phyloP scores from a whole-genome alignment of 2,888 invertebrate species.

The Agonopterix heracliana region DNA sequence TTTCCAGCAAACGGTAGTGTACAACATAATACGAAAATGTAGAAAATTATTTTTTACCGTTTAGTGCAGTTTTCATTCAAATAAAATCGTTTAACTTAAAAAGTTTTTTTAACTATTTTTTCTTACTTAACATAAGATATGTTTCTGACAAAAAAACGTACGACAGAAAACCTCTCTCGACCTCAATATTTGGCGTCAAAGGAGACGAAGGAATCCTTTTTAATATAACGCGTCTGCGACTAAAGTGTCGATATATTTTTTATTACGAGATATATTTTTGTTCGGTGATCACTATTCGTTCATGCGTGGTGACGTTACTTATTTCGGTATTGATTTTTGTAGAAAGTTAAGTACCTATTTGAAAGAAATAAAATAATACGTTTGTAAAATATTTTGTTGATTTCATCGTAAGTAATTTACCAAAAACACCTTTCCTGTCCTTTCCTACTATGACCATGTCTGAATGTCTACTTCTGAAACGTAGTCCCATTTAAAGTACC shows the following conservation, averaged over 20 bases:
- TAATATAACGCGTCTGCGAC: conserved; percentile 4
- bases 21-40: too few relatives aligned
- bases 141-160: neutral
- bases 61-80: too few relatives aligned
- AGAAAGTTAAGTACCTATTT: neutral
- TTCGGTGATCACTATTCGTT: neutral
- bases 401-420: neutral
- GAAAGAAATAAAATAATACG: neutral
- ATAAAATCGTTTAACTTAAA: too few relatives aligned
- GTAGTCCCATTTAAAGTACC: too few relatives aligned
- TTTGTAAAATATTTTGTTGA: neutral
- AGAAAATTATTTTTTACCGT: too few relatives aligned
- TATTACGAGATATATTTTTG: neutral
- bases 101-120: too few relatives aligned
- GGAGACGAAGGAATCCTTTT: conserved; percentile 3
- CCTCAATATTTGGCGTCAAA: conserved; percentile 8
- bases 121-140: neutral
- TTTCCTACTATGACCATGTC: neutral
- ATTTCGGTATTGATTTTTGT: neutral
- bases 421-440: neutral
- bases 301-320: neutral
- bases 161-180: conserved; percentile 1
- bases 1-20: too few relatives aligned
- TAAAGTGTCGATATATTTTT: conserved; percentile 5
- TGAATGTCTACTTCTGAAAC: neutral